Base-by-base conservation (phyloP, 1,140 invertebrate genomes). In the Pseudoatta argentina region DNA sequence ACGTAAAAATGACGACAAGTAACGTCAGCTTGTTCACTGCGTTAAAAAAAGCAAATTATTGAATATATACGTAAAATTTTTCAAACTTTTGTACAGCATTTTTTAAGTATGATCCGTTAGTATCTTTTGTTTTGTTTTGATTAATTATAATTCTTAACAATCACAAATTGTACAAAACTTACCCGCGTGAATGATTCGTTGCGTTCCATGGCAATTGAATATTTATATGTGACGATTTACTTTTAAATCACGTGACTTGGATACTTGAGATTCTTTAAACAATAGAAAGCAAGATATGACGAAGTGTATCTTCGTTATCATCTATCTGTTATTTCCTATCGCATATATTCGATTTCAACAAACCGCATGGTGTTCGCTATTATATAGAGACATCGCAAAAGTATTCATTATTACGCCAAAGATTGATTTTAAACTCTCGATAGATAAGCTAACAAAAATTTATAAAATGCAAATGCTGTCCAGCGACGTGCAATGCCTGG, bases 151-250 rank as follows among this genome's bases (percentile, higher is more conserved):
- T 30, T 77, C 24, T 64, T 24, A 14, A 10, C 5, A 16, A n/a
- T 21, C 6, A 6, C 6, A 6, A 48, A n/a, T 7, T 30, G 8
- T 24, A 4, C 0, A 14, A 75, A 83, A 87, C 90, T 91, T 72
- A 91, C 90, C 89, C 73, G 59, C 3, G 67, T 30, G 0, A 85
- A 81, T 30, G 51, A 57, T 6, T 82, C 48, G 53, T 66, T 16
- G 61, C 83, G 53, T 57, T 86, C 89, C 89, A 90, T 73, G 21
- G 10, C 53, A 83, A 55, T 24, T 75, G 8, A 27, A 73, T 75
- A 24, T 4, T 44, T 44, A 57, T 21, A 44, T 61, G 24, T 16
- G n/a, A 44, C 8, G 6, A 30, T 59, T 24, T 8, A 59, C 24
- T 2, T 59, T 59, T 24, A 69, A 53, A 39, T 71, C n/a, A 81